Base-by-base conservation (phyloP, 64 coral and sea anemone species). In the Trachythela sp. region DNA sequence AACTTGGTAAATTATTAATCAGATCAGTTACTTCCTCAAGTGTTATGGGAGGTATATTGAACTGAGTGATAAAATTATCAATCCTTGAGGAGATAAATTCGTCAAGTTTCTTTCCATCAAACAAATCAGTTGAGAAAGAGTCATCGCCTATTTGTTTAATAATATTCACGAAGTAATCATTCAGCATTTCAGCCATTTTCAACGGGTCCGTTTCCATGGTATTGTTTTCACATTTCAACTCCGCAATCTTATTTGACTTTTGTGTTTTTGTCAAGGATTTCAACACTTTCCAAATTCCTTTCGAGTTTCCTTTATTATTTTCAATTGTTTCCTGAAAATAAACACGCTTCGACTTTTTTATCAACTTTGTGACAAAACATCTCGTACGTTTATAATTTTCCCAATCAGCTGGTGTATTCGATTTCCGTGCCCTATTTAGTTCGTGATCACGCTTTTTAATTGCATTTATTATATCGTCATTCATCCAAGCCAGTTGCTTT, bases 391-490 rank as follows among this genome's bases (percentile, higher is more conserved):
- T 92, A 33, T 83, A 83, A 52, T 87, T 83, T 14, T 33, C 22
- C 72, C 90, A 92, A 68, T 92, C 72, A 18, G 58, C 22, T 24
- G 90, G 85, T 22, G 41, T 76, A 54, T 87, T 80, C 49, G 85
- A 33, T 54, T 87, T 87, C 39, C 91, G 85, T 26, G 70, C 91
- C 27, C 20, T 83, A 13, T 38, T 80, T 32, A 92, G 56, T 83
- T 87, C 36, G 37, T 80, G 31, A 37, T 92, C 85, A 92, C 85
- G 85, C 36, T 88, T 87, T 77, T 86, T 88, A 17, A 92, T 92
- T 18, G 85, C 36, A 31, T 77, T 92, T n/a, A 88, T 18, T 36
- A 84, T 84, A 48, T 84, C 39, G 14, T 84, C 71, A 80, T 92
- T 72, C 39, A 92, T 87, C 90, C 84, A 92, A 20, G 58, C 84